A percentile compares a stretch with the other conserved stretches of the same genome.
Evolutionary conservation across 64 coral and sea anemone species (phyloP).

Genomic region (Actinia tenebrosa): DNA sequence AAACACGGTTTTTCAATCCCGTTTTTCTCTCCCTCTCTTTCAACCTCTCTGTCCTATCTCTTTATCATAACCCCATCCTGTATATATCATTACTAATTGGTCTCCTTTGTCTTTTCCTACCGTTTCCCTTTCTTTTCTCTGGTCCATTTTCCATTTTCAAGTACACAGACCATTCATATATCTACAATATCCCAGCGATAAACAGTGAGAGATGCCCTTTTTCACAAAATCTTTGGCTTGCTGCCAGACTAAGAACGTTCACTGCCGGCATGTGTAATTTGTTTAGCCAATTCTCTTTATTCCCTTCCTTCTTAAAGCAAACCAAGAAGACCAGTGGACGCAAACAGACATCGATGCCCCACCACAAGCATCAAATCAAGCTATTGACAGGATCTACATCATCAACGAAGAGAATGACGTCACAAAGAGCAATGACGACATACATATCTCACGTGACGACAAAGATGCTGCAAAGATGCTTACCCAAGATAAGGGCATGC

Average conservation of each 20-base stretch:
- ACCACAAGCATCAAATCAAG: background rate
- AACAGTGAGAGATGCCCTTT: no score
- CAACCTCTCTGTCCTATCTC: background rate
- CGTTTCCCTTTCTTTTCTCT: background rate
- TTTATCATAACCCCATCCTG: background rate
- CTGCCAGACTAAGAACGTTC: no score
- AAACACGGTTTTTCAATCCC: background rate
- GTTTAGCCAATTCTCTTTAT: background rate
- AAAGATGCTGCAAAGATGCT: background rate
- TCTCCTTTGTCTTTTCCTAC: background rate
- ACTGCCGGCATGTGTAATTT: no score
- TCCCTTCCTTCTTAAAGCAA: background rate
- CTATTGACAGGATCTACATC: background rate
- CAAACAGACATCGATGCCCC: background rate
- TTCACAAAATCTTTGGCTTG: no score
- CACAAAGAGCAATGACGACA: background rate
- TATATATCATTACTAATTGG: no score
- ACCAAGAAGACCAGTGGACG: background rate
- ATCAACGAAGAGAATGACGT: constrained; percentile 9
- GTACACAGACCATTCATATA: no score
- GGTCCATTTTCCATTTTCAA: background rate
- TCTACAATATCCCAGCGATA: no score
- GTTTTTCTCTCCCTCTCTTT: background rate
- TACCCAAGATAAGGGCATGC: background rate
- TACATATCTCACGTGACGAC: background rate